Evolutionary conservation across 2,888 invertebrate species (phyloP), one percentile per base, ranked within the genome.

Genomic region (Cordilura impudica): DNA sequence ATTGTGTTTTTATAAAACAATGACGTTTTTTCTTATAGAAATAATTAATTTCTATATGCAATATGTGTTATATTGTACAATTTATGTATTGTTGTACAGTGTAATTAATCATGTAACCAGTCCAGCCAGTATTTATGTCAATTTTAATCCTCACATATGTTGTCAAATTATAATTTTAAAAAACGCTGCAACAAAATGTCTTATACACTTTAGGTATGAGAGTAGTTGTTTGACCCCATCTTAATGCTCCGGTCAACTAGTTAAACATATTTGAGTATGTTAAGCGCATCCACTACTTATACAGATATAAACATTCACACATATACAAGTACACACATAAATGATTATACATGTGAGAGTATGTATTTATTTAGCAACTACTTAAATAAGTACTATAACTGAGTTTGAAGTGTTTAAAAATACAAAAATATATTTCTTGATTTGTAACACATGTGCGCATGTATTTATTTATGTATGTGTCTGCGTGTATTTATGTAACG

Each of bases 391-490:
- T n/a, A n/a, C n/a, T n/a, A n/a, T n/a, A n/a, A n/a, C n/a, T 49
- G 49, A 49, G 49, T 49, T 21, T 49, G 21, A 49, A 21, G 12
- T 49, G 49, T 49, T 49, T 21, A 35, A 35, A 35, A 12, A 58
- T 18, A 21, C 39, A 75, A 49, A 43, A 23, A 54, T 35, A 45
- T 45, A n/a, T 69, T 10, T 60, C 10, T 60, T 26, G 54, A 21
- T 45, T 14, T 26, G 35, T 35, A 23, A 21, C 10, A 18, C 39
- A 53, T 4, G 26, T 54, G 45, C 2, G 6, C 39, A 60, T 47
- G 10, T 67, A 45, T 65, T 58, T 47, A 26, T 56, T 54, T 53
- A 43, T 67, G 35, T 43, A 51, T 43, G 35, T 71, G 43, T 14
- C 8, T 58, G 49, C 26, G 45, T 58, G n/a, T 21, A 29, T 49